These are phyloP conservation scores for Syngnathus floridae DNA, from an alignment of 2,113 vertebrate species.

Conservation along the genomic window DNA sequence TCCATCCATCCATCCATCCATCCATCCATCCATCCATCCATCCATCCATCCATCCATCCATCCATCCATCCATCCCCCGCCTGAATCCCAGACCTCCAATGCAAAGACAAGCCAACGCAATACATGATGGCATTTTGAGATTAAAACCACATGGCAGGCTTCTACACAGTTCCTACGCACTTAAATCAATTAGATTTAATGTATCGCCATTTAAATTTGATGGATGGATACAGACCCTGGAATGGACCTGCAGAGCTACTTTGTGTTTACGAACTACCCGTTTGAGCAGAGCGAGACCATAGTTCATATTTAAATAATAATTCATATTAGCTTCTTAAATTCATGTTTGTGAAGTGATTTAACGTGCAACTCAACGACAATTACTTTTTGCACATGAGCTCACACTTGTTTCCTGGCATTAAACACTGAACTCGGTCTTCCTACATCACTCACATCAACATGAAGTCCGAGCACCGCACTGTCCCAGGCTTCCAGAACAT, in stretches of 20 bases:
- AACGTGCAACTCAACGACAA: slow-evolving; percentile 9
- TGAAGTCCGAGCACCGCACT: slow-evolving; percentile 46
- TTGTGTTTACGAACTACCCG: neutral
- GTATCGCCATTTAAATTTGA: neutral
- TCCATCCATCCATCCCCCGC: too few species aligned
- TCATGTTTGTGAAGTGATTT: neutral
- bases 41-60: too few species aligned
- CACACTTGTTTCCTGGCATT: slow-evolving; percentile 18
- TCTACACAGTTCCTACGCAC: neutral
- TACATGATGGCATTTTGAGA: neutral
- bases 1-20: too few species aligned
- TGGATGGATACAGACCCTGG: neutral
- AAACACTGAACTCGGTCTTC: slow-evolving; percentile 15
- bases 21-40: too few species aligned
- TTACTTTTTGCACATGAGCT: slow-evolving; percentile 3
- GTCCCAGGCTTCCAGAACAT: slow-evolving; percentile 55
- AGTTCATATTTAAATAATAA: neutral
- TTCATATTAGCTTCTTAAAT: neutral
- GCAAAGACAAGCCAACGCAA: neutral
- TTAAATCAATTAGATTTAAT: neutral
- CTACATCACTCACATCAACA: neutral
- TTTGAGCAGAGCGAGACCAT: neutral
- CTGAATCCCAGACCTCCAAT: slow-evolving; percentile 24
- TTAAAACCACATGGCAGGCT: neutral
- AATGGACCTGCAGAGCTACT: neutral